Evolutionary conservation across 2,888 invertebrate species (phyloP).

Genomic region (Dermolepida albohirtum): DNA sequence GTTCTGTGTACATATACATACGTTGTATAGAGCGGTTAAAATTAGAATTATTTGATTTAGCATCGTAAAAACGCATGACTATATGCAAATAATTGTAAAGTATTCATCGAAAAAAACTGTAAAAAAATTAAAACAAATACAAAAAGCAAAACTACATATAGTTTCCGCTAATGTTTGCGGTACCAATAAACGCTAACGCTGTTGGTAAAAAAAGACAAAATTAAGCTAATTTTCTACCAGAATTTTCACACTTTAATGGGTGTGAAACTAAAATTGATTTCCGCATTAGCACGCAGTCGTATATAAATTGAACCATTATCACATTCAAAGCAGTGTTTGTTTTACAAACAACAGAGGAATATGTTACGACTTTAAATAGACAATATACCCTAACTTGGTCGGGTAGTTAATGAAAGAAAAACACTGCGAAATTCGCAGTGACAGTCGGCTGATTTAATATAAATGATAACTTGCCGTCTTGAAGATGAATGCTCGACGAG

Average conservation of each 20-base stretch:
- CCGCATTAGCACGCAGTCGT: conserved; percentile 20
- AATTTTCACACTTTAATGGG: conserved; percentile 16
- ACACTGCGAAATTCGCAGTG: conserved; percentile 13
- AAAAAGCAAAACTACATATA: too few relatives aligned
- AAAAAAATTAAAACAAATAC: too few relatives aligned
- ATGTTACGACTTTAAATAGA: conserved; percentile 16
- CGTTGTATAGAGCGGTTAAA: too few relatives aligned
- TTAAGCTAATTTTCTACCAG: conserved; percentile 25
- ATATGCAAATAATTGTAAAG: too few relatives aligned
- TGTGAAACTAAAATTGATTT: conserved; percentile 36
- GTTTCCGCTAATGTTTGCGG: not conserved
- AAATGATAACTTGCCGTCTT: too few relatives aligned
- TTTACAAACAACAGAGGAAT: conserved; percentile 23
- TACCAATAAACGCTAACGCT: conserved; percentile 7
- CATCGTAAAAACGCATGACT: too few relatives aligned
- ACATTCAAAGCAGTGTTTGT: conserved; percentile 37
- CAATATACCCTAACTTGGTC: conserved; percentile 5
- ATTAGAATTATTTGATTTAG: too few relatives aligned
- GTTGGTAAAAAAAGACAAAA: conserved; percentile 11
- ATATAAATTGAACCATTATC: conserved; percentile 42
- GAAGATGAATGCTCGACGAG: too few relatives aligned
- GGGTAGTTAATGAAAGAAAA: conserved; percentile 31
- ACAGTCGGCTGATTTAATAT: too few relatives aligned
- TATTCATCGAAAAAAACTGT: too few relatives aligned
- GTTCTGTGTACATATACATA: too few relatives aligned